phyloP scores from a whole-genome alignment of 2,888 invertebrate genomes.

The Andrena fulva region DNA sequence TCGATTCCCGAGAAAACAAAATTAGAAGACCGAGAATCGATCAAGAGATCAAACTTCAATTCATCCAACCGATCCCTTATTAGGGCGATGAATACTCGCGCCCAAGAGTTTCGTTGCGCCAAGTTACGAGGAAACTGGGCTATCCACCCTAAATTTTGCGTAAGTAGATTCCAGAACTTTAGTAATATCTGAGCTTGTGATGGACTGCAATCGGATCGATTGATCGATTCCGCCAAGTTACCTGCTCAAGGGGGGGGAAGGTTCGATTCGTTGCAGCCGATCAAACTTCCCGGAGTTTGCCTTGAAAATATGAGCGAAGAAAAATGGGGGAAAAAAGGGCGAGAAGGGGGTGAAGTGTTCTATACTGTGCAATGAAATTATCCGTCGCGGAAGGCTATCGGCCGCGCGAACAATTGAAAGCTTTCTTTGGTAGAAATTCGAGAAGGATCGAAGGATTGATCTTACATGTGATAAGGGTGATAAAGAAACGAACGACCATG shows the following conservation, averaged over 20 bases:
- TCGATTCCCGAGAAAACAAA: background rate
- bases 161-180: constrained; percentile 70
- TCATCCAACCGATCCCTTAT: constrained; percentile 31
- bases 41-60: constrained; percentile 5
- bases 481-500: constrained; percentile 66
- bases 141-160: constrained; percentile 66
- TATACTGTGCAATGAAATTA: background rate
- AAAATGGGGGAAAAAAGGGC: background rate
- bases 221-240: constrained; percentile 67
- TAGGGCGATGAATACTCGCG: constrained; percentile 29
- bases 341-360: too few relatives aligned
- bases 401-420: background rate
- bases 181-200: constrained; percentile 66
- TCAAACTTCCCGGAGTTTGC: constrained; percentile 63
- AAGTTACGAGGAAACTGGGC: constrained; percentile 60
- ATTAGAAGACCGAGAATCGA: constrained; percentile 1
- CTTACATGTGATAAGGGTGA: constrained; percentile 73
- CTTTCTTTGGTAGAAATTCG: background rate
- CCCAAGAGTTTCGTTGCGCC: constrained; percentile 38
- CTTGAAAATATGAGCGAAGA: constrained; percentile 48
- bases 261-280: constrained; percentile 60
- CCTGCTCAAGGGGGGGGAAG: constrained; percentile 50
- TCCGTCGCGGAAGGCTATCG: background rate
- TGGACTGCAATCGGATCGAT: constrained; percentile 65
- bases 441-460: background rate